Evolutionary conservation across 2,797 vertebrate species (phyloP).

Genomic region (Macropodus opercularis): DNA sequence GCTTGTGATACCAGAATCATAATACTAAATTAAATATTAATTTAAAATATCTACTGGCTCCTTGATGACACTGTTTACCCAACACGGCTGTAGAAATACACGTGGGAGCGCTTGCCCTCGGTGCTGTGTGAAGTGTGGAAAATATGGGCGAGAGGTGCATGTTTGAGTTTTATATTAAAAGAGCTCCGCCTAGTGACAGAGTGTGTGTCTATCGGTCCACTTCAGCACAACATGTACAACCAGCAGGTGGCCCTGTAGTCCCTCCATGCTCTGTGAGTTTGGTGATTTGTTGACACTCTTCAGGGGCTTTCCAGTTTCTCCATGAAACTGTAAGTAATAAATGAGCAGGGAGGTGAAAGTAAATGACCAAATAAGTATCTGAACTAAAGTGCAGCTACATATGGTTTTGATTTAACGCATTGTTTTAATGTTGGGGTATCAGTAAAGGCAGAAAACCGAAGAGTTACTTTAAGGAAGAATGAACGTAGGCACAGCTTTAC

Average conservation of each 20-base stretch:
- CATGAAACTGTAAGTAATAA: constrained; percentile 39
- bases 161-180: constrained; percentile 17
- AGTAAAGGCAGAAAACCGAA: not conserved
- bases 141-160: not conserved
- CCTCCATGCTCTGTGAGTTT: constrained; percentile 1
- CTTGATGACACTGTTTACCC: constrained; percentile 34
- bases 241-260: constrained; percentile 64
- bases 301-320: constrained; percentile 60
- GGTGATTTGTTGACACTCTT: not conserved
- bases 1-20: constrained; percentile 20
- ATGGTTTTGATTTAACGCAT: too few relatives aligned
- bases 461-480: not conserved
- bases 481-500: too few relatives aligned
- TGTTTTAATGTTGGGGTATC: not conserved
- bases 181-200: constrained; percentile 46
- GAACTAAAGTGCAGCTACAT: not conserved
- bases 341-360: constrained; percentile 6
- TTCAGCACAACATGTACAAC: not conserved
- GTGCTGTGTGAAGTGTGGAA: constrained; percentile 36
- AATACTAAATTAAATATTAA: constrained; percentile 16
- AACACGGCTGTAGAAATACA: constrained; percentile 54
- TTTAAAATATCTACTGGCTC: constrained; percentile 43
- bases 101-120: constrained; percentile 34
- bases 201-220: not conserved
- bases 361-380: not conserved